Evolutionary conservation across 1,140 invertebrate genomes (phyloP), one percentile per base, ranked within the genome.

Genomic region (Caenorhabditis remanei): DNA sequence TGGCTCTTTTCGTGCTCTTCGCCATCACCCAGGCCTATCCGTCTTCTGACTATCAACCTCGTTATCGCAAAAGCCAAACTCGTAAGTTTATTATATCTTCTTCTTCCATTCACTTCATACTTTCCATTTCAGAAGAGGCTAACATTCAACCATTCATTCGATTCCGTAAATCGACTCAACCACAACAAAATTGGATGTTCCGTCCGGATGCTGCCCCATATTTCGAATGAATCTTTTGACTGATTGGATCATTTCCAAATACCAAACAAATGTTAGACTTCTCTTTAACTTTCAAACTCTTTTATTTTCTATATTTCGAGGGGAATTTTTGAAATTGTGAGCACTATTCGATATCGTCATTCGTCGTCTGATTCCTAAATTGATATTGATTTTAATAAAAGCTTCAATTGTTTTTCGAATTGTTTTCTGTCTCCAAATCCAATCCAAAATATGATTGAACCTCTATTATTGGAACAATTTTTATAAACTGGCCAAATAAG

Each of bases 81-180:
- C 71, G 71, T 79, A 53, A 79, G 71, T 79, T 43, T 16, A 19
- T 11, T 58, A n/a, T 4, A 40, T 32, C n/a, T 24, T 14, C 6
- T n/a, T 8, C 0, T 16, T 9, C 4, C 9, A 40, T 4, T 40
- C 4, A 4, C 14, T 65, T 40, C 21, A 65, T 13, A 11, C 0
- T 19, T 43, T 46, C 8, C 19, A 7, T 43, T 71, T n/a, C 71
- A 79, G 71, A 79, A 53, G 71, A 79, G 21, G 71, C 71, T 19
- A 79, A 79, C 71, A 79, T 79, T n/a, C 71, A 79, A n/a, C 71
- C 71, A 50, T 79, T 79, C 71, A 79, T 79, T 14, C 71, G 71
- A 21, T 79, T 79, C 71, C 71, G 71, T 24, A 79, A 79, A 79
- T 79, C 71, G 21, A 79, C 71, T 32, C 71, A 79, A 50, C 71